Conservation (phyloP, 2,888 invertebrate genomes). For the Bimastos eiseni region DNA sequence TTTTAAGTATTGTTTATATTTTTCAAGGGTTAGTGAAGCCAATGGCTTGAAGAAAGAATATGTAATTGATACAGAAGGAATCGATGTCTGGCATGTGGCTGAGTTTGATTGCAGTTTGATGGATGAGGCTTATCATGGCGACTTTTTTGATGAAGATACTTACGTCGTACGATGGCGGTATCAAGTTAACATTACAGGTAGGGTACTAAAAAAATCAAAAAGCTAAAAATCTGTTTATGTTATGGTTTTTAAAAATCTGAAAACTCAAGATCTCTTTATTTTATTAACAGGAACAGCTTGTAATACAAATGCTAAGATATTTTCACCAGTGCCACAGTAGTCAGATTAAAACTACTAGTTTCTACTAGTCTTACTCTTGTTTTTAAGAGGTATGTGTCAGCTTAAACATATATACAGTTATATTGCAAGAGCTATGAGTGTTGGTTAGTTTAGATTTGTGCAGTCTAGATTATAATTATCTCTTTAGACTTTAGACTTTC, state of each 20-base stretch:
- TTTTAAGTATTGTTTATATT: constrained; percentile 22
- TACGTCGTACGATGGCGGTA: constrained; percentile 92
- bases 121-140: constrained; percentile 71
- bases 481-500: not conserved
- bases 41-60: constrained; percentile 56
- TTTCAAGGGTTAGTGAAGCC: constrained; percentile 53
- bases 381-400: not conserved
- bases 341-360: not conserved
- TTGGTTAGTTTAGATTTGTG: not conserved
- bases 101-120: constrained; percentile 80
- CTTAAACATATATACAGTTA: not conserved
- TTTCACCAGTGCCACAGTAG: not conserved
- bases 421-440: not conserved
- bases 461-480: not conserved
- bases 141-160: constrained; percentile 85
- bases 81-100: constrained; percentile 83
- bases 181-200: constrained; percentile 80
- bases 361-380: not conserved
- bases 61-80: constrained; percentile 66
- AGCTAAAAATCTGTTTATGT: not conserved
- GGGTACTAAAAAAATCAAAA: constrained; percentile 41
- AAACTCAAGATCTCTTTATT: too few relatives aligned
- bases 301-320: not conserved
- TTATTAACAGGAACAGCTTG: not conserved
- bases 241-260: constrained; percentile 14